A percentile compares a stretch with the other conserved stretches of the same genome.
phyloP scores from a whole-genome alignment of 2,888 invertebrate species.

The Dynastes hyllus region DNA sequence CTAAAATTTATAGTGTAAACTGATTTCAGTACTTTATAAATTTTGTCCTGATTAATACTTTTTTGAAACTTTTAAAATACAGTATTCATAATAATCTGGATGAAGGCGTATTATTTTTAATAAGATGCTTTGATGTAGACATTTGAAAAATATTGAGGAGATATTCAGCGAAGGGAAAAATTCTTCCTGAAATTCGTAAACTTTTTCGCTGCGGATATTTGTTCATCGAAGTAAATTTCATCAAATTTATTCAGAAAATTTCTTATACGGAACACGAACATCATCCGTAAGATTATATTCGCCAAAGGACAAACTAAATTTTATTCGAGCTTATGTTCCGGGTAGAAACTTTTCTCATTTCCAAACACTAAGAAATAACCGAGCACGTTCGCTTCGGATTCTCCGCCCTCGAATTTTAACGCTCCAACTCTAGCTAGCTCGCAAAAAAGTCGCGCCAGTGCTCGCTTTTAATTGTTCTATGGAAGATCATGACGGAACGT shows the following conservation, averaged over 20 bases:
- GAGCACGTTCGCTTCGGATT: conserved; percentile 19
- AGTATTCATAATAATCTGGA: background rate
- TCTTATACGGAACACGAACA: conserved; percentile 8
- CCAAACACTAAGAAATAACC: conserved; percentile 35
- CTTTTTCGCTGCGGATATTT: background rate
- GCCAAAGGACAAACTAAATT: conserved; percentile 26
- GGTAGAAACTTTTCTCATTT: conserved; percentile 41
- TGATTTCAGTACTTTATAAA: too few species aligned
- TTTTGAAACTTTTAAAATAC: background rate
- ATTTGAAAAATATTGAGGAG: too few species aligned
- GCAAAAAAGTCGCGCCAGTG: background rate
- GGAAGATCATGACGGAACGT: conserved; percentile 49
- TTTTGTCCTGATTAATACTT: too few species aligned
- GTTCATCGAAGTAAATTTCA: conserved; percentile 11
- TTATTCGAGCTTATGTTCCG: conserved; percentile 20
- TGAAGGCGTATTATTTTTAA: too few species aligned
- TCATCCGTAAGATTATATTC: conserved; percentile 16
- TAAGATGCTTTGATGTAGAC: too few species aligned
- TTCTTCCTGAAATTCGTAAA: background rate
- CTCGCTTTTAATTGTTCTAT: conserved; percentile 38
- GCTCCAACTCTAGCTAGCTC: background rate
- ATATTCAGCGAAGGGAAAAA: too few species aligned
- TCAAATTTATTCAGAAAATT: conserved; percentile 36
- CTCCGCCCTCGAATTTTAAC: conserved; percentile 10
- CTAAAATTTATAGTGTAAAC: too few species aligned